These are phyloP conservation scores for Melipona bicolor DNA, from an alignment of 2,888 invertebrate genomes.

Conservation along the genomic window DNA sequence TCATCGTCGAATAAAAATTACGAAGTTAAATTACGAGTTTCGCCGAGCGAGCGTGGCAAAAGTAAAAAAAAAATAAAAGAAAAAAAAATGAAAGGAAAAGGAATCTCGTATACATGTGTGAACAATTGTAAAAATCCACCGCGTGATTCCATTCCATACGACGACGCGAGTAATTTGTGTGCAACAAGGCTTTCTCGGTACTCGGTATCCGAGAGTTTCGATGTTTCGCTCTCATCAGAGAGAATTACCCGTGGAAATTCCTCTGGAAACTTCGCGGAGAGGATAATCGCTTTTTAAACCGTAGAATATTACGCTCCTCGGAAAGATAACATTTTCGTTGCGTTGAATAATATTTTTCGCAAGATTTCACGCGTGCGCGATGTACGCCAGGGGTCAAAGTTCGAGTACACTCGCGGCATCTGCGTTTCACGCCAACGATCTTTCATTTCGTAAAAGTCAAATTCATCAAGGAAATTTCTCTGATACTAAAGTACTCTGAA, in stretches of 20 bases:
- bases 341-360: too few species aligned
- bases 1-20: constrained; percentile 43
- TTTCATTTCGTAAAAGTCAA: too few species aligned
- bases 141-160: not conserved
- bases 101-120: not conserved
- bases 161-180: not conserved
- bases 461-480: too few species aligned
- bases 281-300: not conserved
- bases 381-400: too few species aligned
- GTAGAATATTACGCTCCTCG: too few species aligned
- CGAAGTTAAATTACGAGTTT: constrained; percentile 28
- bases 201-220: not conserved
- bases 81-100: too few species aligned
- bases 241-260: not conserved
- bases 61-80: not conserved
- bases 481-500: too few species aligned
- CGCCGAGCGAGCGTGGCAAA: not conserved
- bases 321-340: too few species aligned
- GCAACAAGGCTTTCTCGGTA: not conserved
- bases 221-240: not conserved
- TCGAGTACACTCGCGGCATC: too few species aligned
- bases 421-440: too few species aligned
- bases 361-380: too few species aligned
- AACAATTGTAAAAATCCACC: not conserved
- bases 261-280: not conserved